Evolutionary conservation across 2,797 vertebrate species (phyloP).

Genomic region (Hydrophis major): DNA sequence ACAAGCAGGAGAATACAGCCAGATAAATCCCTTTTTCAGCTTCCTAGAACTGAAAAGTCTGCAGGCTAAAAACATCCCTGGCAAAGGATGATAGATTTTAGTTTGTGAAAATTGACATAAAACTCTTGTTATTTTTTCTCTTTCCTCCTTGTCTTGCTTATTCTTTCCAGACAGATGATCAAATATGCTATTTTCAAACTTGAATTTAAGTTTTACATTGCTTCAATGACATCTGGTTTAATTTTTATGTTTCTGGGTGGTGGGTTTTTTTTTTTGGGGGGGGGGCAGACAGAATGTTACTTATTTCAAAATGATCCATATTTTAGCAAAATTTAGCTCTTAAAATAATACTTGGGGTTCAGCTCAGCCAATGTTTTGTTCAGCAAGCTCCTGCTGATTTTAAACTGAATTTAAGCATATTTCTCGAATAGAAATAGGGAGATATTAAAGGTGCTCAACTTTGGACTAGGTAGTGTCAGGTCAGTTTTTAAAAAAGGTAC

Average conservation of each 20-base stretch:
- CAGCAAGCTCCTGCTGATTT: neutral
- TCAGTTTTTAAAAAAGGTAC: slow-evolving; percentile 4
- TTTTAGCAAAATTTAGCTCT: slow-evolving; percentile 27
- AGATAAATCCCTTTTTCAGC: slow-evolving; percentile 7
- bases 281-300: neutral
- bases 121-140: slow-evolving; percentile 48
- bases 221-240: slow-evolving; percentile 20
- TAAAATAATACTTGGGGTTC: slow-evolving; percentile 8
- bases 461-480: slow-evolving; percentile 9
- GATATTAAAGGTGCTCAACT: neutral
- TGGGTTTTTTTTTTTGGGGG: neutral
- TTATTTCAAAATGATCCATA: slow-evolving; percentile 26
- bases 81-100: slow-evolving; percentile 15
- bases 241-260: neutral
- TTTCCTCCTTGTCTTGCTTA: slow-evolving; percentile 31
- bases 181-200: slow-evolving; percentile 56
- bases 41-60: slow-evolving; percentile 20
- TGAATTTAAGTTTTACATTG: slow-evolving; percentile 34
- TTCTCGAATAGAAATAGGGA: neutral
- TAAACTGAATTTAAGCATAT: neutral
- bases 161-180: slow-evolving; percentile 42
- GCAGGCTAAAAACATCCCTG: neutral
- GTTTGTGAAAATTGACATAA: slow-evolving; percentile 49
- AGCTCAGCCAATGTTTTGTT: neutral
- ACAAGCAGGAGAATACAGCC: slow-evolving; percentile 45